Evolutionary conservation across 2,113 vertebrate species (phyloP).

Genomic region (Coptodon bakossiorum): DNA sequence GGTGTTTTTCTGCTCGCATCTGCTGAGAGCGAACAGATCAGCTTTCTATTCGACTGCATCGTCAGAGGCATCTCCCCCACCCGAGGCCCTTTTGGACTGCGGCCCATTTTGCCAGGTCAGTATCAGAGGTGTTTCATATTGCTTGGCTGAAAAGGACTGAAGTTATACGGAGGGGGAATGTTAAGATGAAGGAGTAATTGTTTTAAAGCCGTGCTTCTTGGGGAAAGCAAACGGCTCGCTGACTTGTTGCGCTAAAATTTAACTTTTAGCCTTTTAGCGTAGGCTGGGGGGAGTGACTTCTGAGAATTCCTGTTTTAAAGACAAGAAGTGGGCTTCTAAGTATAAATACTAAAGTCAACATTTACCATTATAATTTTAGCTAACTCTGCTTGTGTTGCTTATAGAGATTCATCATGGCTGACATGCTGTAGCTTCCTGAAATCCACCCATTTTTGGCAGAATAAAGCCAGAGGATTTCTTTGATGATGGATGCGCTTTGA

Average conservation of each 20-base stretch:
- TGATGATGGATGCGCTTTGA: constrained; percentile 15
- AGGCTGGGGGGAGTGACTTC: not conserved
- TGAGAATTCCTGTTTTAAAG: not conserved
- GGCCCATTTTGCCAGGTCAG: constrained; percentile 87
- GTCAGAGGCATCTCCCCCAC: constrained; percentile 90
- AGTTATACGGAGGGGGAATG: not conserved
- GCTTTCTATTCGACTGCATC: constrained; percentile 97
- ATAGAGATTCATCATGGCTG: not conserved
- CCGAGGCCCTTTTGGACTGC: constrained; percentile 86
- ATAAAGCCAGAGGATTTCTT: constrained; percentile 20
- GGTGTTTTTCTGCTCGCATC: constrained; percentile 92
- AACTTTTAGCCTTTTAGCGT: not conserved
- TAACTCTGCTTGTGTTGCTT: not conserved
- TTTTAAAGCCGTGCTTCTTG: not conserved
- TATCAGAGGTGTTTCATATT: constrained; percentile 16
- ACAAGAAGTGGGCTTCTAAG: not conserved
- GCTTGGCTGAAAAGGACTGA: not conserved
- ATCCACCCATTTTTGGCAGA: constrained; percentile 18
- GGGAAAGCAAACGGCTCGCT: not conserved
- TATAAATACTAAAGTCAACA: not conserved
- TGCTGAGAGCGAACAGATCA: constrained; percentile 90
- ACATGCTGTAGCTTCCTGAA: not conserved
- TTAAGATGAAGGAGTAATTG: not conserved
- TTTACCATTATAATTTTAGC: not conserved
- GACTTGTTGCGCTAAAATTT: not conserved